Evolutionary conservation across 2,113 vertebrate species (phyloP).

Genomic region (Scomber colias): DNA sequence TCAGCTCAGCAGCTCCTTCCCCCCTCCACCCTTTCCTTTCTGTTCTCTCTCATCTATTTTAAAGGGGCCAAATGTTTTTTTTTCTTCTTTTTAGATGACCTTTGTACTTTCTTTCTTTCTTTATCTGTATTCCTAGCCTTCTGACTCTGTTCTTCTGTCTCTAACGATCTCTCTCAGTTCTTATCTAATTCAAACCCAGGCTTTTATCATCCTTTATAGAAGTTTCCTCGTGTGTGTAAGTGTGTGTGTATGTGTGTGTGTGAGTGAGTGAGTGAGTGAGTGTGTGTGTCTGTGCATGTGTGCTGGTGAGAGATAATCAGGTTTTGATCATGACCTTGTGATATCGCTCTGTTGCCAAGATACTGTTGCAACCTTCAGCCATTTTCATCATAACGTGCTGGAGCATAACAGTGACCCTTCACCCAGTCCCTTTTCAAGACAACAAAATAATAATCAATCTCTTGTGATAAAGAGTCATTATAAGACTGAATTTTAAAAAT

Average conservation of each 20-base stretch:
- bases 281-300: conserved; percentile 3
- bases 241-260: background rate
- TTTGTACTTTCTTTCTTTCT: conserved; percentile 17
- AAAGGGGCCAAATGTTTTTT: conserved; percentile 17
- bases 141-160: conserved; percentile 29
- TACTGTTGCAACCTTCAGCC: conserved; percentile 36
- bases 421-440: conserved; percentile 16
- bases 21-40: conserved; percentile 8
- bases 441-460: conserved; percentile 3
- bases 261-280: background rate
- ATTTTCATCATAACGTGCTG: conserved; percentile 39
- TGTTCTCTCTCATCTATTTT: conserved; percentile 50
- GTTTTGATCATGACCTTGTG: conserved; percentile 77
- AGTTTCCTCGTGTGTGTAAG: conserved; percentile 49
- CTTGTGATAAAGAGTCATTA: background rate
- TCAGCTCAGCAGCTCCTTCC: conserved; percentile 27
- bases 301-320: conserved; percentile 60
- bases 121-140: conserved; percentile 2
- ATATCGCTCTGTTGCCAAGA: conserved; percentile 64
- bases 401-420: conserved; percentile 32
- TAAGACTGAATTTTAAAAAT: background rate
- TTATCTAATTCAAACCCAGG: conserved; percentile 31
- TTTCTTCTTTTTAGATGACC: conserved; percentile 23
- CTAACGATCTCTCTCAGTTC: conserved; percentile 39
- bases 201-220: conserved; percentile 25